phyloP scores from a whole-genome alignment of 2,888 invertebrate genomes.

The Scaptomyza polygonia region DNA sequence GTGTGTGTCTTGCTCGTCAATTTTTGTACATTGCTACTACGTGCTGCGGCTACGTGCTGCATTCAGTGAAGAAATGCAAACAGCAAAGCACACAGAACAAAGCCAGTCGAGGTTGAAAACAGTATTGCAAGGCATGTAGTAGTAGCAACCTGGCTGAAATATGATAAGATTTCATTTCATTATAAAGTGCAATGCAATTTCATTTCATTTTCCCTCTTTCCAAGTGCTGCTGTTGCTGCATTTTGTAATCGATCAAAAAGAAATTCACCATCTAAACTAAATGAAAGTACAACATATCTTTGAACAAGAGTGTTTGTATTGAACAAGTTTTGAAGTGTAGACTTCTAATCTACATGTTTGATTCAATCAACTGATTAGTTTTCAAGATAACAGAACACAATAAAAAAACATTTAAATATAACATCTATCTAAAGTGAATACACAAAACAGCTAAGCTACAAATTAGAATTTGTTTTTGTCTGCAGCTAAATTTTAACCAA shows the following conservation, averaged over 20 bases:
- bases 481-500: too few species aligned
- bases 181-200: slow-evolving; percentile 29
- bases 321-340: not conserved
- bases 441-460: too few species aligned
- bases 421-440: too few species aligned
- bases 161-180: slow-evolving; percentile 49
- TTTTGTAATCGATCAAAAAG: slow-evolving; percentile 19
- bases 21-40: not conserved
- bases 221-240: slow-evolving; percentile 1
- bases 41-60: slow-evolving; percentile 3
- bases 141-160: slow-evolving; percentile 53
- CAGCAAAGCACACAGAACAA: slow-evolving; percentile 9
- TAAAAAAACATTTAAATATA: too few species aligned
- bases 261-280: slow-evolving; percentile 5
- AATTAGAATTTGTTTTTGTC: too few species aligned
- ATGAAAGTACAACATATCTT: not conserved
- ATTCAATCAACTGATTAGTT: too few species aligned
- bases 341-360: not conserved
- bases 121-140: slow-evolving; percentile 48
- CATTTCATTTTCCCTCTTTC: not conserved
- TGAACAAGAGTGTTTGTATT: not conserved
- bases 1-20: slow-evolving; percentile 15
- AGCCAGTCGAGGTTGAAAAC: slow-evolving; percentile 24
- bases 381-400: too few species aligned
- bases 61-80: slow-evolving; percentile 22